Evolutionary conservation across 2,888 invertebrate genomes (phyloP), one percentile per base, ranked within the genome.

Genomic region (Rhodophaea formosa): DNA sequence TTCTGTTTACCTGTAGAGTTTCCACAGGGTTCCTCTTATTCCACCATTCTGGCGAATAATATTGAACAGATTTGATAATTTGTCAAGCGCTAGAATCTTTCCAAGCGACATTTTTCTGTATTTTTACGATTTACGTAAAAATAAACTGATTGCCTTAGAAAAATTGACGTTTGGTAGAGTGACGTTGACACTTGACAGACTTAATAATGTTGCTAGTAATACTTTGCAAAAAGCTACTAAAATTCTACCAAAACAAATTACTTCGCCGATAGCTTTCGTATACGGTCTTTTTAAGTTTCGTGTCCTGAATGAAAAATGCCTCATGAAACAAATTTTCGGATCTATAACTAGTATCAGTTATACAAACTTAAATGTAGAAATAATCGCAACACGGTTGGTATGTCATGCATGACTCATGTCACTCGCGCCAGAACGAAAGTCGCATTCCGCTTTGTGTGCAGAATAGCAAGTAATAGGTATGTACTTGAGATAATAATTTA

Each of bases 31-130:
- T 2, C 91, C 93, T 30, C 92, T 84, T 6, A 96, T 78, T 0
- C 97, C 97, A 47, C 97, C 97, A 81, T 95, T 94, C 57, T 94
- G 93, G 63, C 93, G 93, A 60, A 97, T 85, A 30, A 95, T 94
- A 63, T 88, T 92, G 53, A 94, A 92, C 0, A 96, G 80, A 66
- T 90, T 94, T 1, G 76, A 76, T 53, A 96, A 29, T 81, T 95
- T 96, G 78, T 96, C 95, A 6, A 97, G 78, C n/a, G 95, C 96
- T 54, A 96, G 78, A 74, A 88, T 92, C 75, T 94, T 94, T 42
- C 92, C 88, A 92, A 96, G 92, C 7, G 88, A 86, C 83, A 84
- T 84, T 75, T 77, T 81, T 67, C 10, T 7, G 60, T 62, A 66
- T 62, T 29, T 46, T 57, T 35, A 54, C 16, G 44, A 52, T 47